A percentile compares a stretch with the other conserved stretches of the same genome.
phyloP scores from a whole-genome alignment of 2,113 vertebrate genomes.

The Lathamus discolor region DNA sequence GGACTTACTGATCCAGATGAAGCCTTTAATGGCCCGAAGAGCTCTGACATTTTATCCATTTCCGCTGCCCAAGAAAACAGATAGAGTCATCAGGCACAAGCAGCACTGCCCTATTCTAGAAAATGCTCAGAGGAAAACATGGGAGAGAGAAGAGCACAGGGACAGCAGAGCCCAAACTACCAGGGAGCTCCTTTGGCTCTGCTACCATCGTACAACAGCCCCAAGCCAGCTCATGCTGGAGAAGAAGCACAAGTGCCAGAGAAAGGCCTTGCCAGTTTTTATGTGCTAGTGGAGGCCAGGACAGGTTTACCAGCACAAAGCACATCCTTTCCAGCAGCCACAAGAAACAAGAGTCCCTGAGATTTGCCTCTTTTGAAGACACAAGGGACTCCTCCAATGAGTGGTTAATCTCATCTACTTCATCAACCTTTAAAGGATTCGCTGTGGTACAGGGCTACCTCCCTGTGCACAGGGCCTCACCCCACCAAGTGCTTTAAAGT shows the following conservation, averaged over 20 bases:
- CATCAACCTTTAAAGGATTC: neutral
- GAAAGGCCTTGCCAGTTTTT: neutral
- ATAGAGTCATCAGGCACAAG: neutral
- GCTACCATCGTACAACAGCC: fast-evolving
- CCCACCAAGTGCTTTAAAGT: neutral
- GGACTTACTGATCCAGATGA: neutral
- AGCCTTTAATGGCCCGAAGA: neutral
- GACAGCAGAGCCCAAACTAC: neutral
- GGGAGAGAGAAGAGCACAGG: neutral
- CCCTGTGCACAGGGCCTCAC: neutral
- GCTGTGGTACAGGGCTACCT: neutral
- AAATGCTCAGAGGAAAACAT: neutral
- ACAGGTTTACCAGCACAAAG: neutral
- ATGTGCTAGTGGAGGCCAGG: neutral
- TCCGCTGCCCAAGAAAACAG: neutral
- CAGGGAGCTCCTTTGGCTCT: fast-evolving
- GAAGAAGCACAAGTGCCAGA: neutral
- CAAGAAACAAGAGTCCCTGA: fast-evolving
- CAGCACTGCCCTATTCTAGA: neutral
- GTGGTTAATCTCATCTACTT: neutral
- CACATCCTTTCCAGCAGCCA: neutral
- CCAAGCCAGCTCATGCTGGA: fast-evolving
- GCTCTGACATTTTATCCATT: neutral
- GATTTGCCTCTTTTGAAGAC: constrained; percentile 14
- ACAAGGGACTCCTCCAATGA: neutral